phyloP scores from a whole-genome alignment of 2,888 invertebrate genomes.

The Dryomyza anilis region DNA sequence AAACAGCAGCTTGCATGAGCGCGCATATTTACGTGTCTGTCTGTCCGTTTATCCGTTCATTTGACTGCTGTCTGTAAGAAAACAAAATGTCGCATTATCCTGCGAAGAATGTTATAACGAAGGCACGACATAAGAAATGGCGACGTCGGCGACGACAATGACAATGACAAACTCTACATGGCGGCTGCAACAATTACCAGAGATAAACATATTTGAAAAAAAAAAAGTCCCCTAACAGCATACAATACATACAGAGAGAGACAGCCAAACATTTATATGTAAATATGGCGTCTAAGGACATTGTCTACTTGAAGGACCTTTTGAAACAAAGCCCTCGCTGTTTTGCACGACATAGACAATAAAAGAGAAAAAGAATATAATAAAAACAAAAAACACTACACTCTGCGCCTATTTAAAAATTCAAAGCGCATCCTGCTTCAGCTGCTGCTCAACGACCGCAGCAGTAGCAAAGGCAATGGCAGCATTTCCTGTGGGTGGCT shows the following conservation, averaged over 20 bases:
- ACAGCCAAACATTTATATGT: no score
- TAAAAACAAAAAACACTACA: slow-evolving; percentile 4
- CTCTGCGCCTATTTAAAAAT: slow-evolving; percentile 26
- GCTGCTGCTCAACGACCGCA: background rate
- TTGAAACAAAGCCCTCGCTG: no score
- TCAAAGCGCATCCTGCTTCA: slow-evolving; percentile 28
- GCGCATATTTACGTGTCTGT: no score
- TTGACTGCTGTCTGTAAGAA: no score
- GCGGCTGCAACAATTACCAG: background rate
- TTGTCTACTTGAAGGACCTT: no score
- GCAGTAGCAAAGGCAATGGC: no score
- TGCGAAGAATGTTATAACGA: no score
- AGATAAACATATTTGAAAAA: background rate
- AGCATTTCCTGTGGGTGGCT: background rate
- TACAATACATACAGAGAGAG: background rate
- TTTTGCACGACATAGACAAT: background rate
- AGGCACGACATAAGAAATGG: no score
- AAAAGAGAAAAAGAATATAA: background rate
- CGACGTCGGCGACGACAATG: background rate
- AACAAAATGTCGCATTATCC: no score
- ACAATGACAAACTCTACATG: background rate
- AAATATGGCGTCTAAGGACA: no score
- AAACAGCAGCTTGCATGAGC: no score
- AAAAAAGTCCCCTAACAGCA: background rate
- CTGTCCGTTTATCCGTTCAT: no score